phyloP scores from a whole-genome alignment of 1,140 invertebrate genomes.

The Diachasmimorpha longicaudata region DNA sequence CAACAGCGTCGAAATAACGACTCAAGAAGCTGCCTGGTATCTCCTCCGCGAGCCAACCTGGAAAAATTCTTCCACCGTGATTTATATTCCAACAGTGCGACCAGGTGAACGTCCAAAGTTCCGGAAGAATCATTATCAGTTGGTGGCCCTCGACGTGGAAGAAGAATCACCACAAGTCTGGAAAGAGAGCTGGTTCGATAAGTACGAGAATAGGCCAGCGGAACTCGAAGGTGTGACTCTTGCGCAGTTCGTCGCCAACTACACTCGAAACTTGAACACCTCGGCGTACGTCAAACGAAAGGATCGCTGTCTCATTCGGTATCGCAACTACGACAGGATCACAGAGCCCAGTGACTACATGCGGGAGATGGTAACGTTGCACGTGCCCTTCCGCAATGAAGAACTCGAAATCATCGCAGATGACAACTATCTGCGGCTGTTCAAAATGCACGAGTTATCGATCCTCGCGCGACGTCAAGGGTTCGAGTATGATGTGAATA shows the following conservation, averaged over 20 bases:
- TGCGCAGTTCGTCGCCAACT: slow-evolving; percentile 42
- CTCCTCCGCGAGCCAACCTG: slow-evolving; percentile 23
- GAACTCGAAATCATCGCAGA: slow-evolving; percentile 39
- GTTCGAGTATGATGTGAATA: slow-evolving; percentile 16
- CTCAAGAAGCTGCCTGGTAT: slow-evolving; percentile 51
- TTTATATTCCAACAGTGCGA: slow-evolving; percentile 20
- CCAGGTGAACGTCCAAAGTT: slow-evolving; percentile 19
- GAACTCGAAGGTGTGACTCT: slow-evolving; percentile 33
- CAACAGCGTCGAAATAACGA: slow-evolving; percentile 16
- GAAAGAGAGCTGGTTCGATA: slow-evolving; percentile 45
- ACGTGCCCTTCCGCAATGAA: slow-evolving; percentile 48
- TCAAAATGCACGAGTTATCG: slow-evolving; percentile 14
- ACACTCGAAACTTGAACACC: slow-evolving; percentile 39
- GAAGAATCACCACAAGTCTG: slow-evolving; percentile 33
- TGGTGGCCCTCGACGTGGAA: slow-evolving; percentile 18
- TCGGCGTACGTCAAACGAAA: slow-evolving; percentile 23
- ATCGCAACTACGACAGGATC: slow-evolving; percentile 46
- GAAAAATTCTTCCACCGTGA: not conserved
- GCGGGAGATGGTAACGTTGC: slow-evolving; percentile 47
- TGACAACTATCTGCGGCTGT: slow-evolving; percentile 39
- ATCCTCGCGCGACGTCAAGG: slow-evolving; percentile 13
- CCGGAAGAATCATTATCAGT: slow-evolving; percentile 13
- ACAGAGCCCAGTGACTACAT: slow-evolving; percentile 31
- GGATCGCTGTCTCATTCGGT: slow-evolving; percentile 44
- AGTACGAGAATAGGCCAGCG: slow-evolving; percentile 39